Conservation (phyloP, 1,140 invertebrate genomes). For the Drosophila nigromelanica region DNA sequence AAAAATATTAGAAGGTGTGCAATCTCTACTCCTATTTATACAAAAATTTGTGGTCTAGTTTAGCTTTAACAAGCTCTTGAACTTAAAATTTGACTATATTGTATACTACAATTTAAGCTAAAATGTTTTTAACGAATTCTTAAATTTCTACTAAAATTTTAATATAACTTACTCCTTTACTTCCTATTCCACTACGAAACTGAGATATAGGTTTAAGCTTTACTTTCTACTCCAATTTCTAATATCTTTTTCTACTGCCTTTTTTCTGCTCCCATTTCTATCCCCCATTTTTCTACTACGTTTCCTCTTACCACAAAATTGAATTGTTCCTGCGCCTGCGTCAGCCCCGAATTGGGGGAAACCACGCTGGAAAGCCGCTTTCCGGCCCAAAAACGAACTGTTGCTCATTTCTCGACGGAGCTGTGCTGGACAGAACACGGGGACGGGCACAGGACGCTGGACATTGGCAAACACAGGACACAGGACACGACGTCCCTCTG, state of each 20-base stretch:
- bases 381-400: constrained; percentile 64
- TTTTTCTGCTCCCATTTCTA: constrained; percentile 5
- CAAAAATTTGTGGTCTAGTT: neutral
- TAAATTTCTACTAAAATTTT: neutral
- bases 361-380: constrained; percentile 45
- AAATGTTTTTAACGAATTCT: neutral
- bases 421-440: neutral
- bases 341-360: neutral
- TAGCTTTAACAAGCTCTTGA: too few species aligned
- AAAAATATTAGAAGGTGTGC: too few species aligned
- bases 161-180: too few species aligned
- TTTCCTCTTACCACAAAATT: constrained; percentile 3
- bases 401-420: constrained; percentile 51
- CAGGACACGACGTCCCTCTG: neutral
- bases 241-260: neutral
- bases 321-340: constrained; percentile 45
- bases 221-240: constrained; percentile 9
- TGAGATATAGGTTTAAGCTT: neutral
- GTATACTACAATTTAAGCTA: too few species aligned
- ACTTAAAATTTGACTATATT: too few species aligned
- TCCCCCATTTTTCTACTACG: constrained; percentile 11
- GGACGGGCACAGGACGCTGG: neutral
- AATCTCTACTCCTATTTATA: neutral
- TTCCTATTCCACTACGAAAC: too few species aligned
- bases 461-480: neutral